Evolutionary conservation across 2,797 vertebrate species (phyloP).

Genomic region (Thaleichthys pacificus): DNA sequence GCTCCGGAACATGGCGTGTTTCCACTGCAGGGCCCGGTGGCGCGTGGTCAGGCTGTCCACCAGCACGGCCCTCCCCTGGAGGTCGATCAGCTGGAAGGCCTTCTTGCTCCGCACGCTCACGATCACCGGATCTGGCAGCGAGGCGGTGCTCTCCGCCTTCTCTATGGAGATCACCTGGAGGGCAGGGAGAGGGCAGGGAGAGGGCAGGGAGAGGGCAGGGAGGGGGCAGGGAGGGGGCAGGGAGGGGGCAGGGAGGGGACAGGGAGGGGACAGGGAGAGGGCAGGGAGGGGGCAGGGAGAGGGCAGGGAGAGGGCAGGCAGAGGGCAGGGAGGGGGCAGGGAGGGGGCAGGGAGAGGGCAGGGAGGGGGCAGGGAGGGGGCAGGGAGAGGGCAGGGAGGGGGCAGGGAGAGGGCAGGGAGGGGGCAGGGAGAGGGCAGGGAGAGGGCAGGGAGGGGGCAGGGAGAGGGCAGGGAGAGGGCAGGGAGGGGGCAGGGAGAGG

Average conservation of each 20-base stretch:
- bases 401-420: neutral
- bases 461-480: no score
- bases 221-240: no score
- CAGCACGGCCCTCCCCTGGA: conserved; percentile 82
- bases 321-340: no score
- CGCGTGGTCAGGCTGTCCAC: conserved; percentile 79
- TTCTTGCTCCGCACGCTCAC: conserved; percentile 87
- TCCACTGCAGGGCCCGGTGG: conserved; percentile 76
- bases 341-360: no score
- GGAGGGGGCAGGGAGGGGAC: no score
- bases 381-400: no score
- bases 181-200: neutral
- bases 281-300: no score
- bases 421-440: neutral
- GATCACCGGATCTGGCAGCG: conserved; percentile 89
- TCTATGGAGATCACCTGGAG: conserved; percentile 89
- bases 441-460: neutral
- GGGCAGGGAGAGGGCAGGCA: no score
- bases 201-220: no score
- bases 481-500: no score
- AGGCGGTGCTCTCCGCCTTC: conserved; percentile 89
- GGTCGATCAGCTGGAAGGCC: conserved; percentile 95
- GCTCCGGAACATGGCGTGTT: conserved; percentile 63
- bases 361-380: no score
- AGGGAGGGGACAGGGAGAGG: no score